Percentiles rank a stretch among this genome's conserved stretches.
phyloP scores from a whole-genome alignment of 1,140 invertebrate genomes.

The Pseudachorutes palmiensis region DNA sequence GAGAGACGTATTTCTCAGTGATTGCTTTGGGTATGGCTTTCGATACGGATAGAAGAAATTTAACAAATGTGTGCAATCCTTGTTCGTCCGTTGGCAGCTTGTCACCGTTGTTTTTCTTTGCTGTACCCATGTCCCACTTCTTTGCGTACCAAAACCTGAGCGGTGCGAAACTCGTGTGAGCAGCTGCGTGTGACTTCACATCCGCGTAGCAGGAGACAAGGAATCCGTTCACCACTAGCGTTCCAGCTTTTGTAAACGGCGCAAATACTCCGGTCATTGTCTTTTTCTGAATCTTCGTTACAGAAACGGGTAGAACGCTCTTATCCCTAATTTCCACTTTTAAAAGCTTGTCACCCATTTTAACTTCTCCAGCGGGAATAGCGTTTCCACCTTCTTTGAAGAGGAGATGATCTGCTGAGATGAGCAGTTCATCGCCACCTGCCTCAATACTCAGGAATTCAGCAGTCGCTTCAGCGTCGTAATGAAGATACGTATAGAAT shows the following conservation, averaged over 20 bases:
- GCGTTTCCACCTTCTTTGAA: background rate
- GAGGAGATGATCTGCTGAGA: background rate
- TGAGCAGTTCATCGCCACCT: background rate
- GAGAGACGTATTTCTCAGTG: too few relatives aligned
- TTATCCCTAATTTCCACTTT: background rate
- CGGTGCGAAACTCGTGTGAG: background rate
- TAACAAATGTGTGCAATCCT: background rate
- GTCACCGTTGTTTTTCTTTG: too few relatives aligned
- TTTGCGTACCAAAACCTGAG: background rate
- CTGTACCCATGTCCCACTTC: background rate
- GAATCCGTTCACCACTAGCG: background rate
- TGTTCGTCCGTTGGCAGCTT: too few relatives aligned
- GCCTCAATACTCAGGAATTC: background rate
- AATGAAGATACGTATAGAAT: slow-evolving; percentile 6
- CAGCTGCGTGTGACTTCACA: background rate
- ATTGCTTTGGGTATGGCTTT: too few relatives aligned
- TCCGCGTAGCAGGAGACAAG: background rate
- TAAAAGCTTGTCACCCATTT: background rate
- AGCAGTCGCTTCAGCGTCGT: background rate
- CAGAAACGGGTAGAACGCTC: background rate
- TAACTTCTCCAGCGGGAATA: background rate
- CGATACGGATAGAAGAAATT: too few relatives aligned
- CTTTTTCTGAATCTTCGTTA: background rate
- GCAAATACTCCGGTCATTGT: background rate
- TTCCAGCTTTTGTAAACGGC: slow-evolving; percentile 2